Conservation (phyloP, 1,140 invertebrate species). For the Dolichoris vasculosae region DNA sequence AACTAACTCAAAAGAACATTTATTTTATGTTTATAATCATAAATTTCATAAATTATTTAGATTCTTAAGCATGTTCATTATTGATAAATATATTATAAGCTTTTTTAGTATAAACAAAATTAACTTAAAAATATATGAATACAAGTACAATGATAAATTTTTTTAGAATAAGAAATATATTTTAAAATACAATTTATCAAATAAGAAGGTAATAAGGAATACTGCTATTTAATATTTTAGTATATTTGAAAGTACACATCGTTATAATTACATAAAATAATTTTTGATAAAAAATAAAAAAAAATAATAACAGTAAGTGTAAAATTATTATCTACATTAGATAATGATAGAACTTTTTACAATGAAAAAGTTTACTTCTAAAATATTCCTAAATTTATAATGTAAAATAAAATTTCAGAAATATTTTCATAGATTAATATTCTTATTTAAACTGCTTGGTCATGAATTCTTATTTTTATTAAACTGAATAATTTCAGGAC, state of each 20-base stretch:
- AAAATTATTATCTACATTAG: neutral
- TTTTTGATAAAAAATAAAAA: neutral
- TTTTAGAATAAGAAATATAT: neutral
- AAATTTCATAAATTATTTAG: too few species aligned
- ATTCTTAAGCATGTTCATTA: too few species aligned
- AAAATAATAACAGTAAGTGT: neutral
- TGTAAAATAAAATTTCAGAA: constrained; percentile 16
- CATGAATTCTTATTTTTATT: constrained; percentile 21
- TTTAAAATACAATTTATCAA: neutral
- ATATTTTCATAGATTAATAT: constrained; percentile 4
- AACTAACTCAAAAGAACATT: too few species aligned
- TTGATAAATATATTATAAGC: too few species aligned
- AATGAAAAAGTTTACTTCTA: neutral
- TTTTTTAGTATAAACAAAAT: too few species aligned
- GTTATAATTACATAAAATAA: neutral
- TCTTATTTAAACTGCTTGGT: neutral
- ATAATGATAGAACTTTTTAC: neutral
- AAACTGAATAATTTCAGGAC: constrained; percentile 9
- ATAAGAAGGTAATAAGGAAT: neutral
- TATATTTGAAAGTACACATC: neutral
- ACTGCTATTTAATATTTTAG: neutral
- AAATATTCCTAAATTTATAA: neutral
- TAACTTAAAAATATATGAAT: too few species aligned
- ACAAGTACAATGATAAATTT: too few species aligned
- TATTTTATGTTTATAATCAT: too few species aligned